These are phyloP conservation scores for Daktulosphaira vitifoliae DNA, from an alignment of 1,140 invertebrate species.

Conservation along the genomic window DNA sequence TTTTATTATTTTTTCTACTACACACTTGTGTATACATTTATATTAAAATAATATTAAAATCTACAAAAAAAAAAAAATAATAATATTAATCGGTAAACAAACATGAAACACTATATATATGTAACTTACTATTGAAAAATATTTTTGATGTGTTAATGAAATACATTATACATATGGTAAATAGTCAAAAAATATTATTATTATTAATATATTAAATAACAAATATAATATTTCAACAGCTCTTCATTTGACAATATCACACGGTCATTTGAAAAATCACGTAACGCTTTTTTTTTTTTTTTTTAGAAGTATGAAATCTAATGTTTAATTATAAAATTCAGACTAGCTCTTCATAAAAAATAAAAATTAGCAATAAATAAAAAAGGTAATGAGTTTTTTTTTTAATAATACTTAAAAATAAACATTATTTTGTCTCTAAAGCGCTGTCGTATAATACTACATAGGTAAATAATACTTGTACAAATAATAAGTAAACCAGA, in stretches of 20 bases:
- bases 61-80: slow-evolving; percentile 21
- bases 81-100: not conserved
- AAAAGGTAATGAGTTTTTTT: no score
- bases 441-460: slow-evolving; percentile 33
- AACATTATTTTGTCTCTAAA: slow-evolving; percentile 28
- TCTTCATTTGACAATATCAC: slow-evolving; percentile 34
- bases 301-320: slow-evolving; percentile 16
- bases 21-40: slow-evolving; percentile 15
- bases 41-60: no score
- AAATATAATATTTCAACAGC: slow-evolving; percentile 34
- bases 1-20: slow-evolving; percentile 3
- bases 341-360: slow-evolving; percentile 22
- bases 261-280: slow-evolving; percentile 33
- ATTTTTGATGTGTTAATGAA: slow-evolving; percentile 19
- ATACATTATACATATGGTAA: slow-evolving; percentile 23
- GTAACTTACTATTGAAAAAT: slow-evolving; percentile 27
- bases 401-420: slow-evolving; percentile 15
- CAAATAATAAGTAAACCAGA: slow-evolving; percentile 22
- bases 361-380: slow-evolving; percentile 4
- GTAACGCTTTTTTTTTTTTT: slow-evolving; percentile 26
- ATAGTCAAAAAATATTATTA: slow-evolving; percentile 34
- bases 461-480: slow-evolving; percentile 33
- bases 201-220: slow-evolving; percentile 32
- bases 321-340: slow-evolving; percentile 25
- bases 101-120: not conserved